These are phyloP conservation scores for Lumbricus terrestris DNA, from an alignment of 2,888 invertebrate species.

Conservation along the genomic window DNA sequence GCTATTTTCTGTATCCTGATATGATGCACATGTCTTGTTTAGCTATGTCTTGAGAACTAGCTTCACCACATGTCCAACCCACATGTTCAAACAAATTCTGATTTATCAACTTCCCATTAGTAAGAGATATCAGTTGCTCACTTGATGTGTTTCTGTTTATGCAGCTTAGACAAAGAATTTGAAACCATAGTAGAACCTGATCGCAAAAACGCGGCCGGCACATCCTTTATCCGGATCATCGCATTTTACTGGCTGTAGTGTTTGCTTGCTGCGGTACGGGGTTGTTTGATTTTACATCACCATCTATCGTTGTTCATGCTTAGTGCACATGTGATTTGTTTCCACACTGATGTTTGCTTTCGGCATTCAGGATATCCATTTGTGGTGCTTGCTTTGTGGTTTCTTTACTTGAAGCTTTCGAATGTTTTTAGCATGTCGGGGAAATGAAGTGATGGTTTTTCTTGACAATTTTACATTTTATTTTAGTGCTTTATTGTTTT, in stretches of 20 bases:
- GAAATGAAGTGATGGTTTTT: background rate
- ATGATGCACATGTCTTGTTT: background rate
- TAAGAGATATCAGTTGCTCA: background rate
- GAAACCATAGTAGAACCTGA: background rate
- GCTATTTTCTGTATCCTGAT: background rate
- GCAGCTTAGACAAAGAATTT: background rate
- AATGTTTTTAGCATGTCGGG: background rate
- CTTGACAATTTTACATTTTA: background rate
- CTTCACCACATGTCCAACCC: too few species aligned
- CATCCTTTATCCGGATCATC: background rate
- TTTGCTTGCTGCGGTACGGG: background rate
- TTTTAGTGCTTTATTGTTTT: background rate
- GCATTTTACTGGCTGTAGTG: background rate
- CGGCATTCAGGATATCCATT: background rate
- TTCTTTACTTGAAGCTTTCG: background rate
- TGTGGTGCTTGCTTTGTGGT: background rate
- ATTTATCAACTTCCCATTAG: background rate
- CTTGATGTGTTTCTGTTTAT: background rate
- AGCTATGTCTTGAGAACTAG: too few species aligned
- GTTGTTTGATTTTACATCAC: background rate
- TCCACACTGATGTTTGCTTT: background rate
- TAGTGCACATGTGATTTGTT: background rate
- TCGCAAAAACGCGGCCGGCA: background rate
- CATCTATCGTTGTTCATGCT: background rate
- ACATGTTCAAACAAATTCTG: background rate